Percentiles rank a stretch among this genome's conserved stretches.
Conservation (phyloP, 1,140 invertebrate species). For the Leptinotarsa undecemlineata region DNA sequence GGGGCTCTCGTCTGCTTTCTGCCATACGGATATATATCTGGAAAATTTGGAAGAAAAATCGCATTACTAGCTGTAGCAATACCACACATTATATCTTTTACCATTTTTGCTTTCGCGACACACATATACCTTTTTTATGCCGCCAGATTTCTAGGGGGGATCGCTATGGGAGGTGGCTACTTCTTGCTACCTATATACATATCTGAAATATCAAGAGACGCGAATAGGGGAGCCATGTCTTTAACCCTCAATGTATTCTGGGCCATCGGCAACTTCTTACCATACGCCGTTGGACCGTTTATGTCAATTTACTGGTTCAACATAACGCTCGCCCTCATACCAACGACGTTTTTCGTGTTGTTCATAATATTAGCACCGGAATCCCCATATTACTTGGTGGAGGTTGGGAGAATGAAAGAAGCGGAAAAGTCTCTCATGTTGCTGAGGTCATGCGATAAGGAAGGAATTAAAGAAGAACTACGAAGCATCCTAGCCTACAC, state of each 20-base stretch:
- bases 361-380: slow-evolving; percentile 69
- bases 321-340: slow-evolving; percentile 56
- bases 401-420: slow-evolving; percentile 61
- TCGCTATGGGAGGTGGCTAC: slow-evolving; percentile 69
- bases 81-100: slow-evolving; percentile 68
- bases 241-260: slow-evolving; percentile 38
- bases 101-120: slow-evolving; percentile 61
- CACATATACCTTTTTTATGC: slow-evolving; percentile 60
- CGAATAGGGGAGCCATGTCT: slow-evolving; percentile 63
- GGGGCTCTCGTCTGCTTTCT: slow-evolving; percentile 68
- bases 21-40: slow-evolving; percentile 48
- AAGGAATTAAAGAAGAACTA: slow-evolving; percentile 34
- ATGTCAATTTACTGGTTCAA: slow-evolving; percentile 54
- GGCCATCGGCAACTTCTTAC: slow-evolving; percentile 42
- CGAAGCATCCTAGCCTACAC: slow-evolving; percentile 10
- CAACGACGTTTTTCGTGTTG: slow-evolving; percentile 58
- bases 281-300: slow-evolving; percentile 44
- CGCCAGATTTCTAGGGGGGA: slow-evolving; percentile 60
- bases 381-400: slow-evolving; percentile 74
- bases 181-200: slow-evolving; percentile 67
- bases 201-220: slow-evolving; percentile 67
- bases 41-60: slow-evolving; percentile 55
- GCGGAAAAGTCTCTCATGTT: slow-evolving; percentile 66
- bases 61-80: slow-evolving; percentile 54
- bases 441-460: slow-evolving; percentile 61